Base-by-base conservation (phyloP, 2,113 vertebrate species). In the Meriones unguiculatus region DNA sequence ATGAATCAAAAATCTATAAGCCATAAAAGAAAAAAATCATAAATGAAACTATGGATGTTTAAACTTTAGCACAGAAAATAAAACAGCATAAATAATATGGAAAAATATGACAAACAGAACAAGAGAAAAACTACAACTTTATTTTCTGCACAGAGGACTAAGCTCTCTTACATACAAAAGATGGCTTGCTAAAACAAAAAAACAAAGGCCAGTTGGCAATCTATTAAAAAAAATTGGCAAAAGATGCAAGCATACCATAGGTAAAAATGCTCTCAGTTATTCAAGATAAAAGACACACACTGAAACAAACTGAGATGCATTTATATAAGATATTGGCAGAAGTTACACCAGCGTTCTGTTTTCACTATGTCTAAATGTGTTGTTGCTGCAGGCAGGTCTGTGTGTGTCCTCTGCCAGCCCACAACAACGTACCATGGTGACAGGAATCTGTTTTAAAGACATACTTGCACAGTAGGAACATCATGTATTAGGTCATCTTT, bases 11-110 rank as follows among this genome's bases (percentile, higher is more conserved):
- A 76, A 77, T 88, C 41, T 46, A 81, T 41, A 90, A 73, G 8
- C 32, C n/a, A 82, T 69, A 65, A 64, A 90, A 12, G 17, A 82
- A 97, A 90, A 87, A 87, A 89, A 54, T 59, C 41, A 84, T 38
- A 54, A 54, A 30, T n/a, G 67, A 87, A 46, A 20, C 14, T 91
- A 81, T 78, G 62, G 88, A 95, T 81, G 18, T 78, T 95, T 92
- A 84, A 90, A 64, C 4, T 69, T 95, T 52, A 69, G n/a, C 24
- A 92, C 41, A 20, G 15, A 86, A 96, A 96, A 78, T 78, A 92
- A 77, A 85, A 70, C 4, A 72, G 4, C 17, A 28, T 30, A 84
- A 86, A n/a, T 67, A 91, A 87, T 70, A 30, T 4, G 32, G 24
- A 25, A 88, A 91, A 90, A 86, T 25, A 70, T 70, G 54, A 93